Percentiles rank a stretch among this genome's conserved stretches.
phyloP scores from a whole-genome alignment of 2,888 invertebrate genomes.

The Thecocarcelia acutangulata region DNA sequence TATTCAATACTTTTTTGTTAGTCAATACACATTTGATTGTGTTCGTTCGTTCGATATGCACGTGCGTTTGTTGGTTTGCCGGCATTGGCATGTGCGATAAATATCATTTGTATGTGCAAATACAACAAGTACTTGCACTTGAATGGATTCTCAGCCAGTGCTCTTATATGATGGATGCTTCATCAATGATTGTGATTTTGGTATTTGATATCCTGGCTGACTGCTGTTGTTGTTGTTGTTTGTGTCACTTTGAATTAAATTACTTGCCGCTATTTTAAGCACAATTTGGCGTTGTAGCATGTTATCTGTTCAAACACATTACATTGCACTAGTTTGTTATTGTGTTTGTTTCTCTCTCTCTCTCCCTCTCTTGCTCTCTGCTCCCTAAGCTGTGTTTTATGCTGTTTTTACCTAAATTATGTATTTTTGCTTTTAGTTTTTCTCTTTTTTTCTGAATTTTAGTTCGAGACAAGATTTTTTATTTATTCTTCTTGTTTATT shows the following conservation, averaged over 20 bases:
- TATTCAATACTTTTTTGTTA: neutral
- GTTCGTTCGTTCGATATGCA: neutral
- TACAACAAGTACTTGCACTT: neutral
- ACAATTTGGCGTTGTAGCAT: conserved; percentile 59
- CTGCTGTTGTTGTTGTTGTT: too few species aligned
- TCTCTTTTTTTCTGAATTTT: conserved; percentile 23
- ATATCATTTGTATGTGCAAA: neutral
- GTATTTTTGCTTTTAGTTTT: conserved; percentile 24
- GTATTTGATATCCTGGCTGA: conserved; percentile 50
- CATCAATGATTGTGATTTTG: conserved; percentile 60
- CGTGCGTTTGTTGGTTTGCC: neutral
- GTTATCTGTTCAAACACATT: conserved; percentile 29
- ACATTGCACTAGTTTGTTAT: neutral
- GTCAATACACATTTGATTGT: conserved; percentile 4
- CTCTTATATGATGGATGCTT: conserved; percentile 7
- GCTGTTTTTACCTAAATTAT: conserved; percentile 24
- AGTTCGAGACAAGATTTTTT: conserved; percentile 7
- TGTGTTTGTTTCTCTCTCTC: conserved; percentile 2
- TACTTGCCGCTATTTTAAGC: conserved; percentile 60
- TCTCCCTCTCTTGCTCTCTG: neutral
- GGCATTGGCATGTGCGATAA: neutral
- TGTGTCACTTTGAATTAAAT: conserved; percentile 55
- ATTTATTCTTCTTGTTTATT: neutral
- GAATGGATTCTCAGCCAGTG: conserved; percentile 4
- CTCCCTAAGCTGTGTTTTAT: neutral